Percentiles rank a stretch among this genome's conserved stretches.
These are phyloP conservation scores for Phataginus tetradactyla DNA, from an alignment of 2,797 vertebrate species.

Conservation along the genomic window DNA sequence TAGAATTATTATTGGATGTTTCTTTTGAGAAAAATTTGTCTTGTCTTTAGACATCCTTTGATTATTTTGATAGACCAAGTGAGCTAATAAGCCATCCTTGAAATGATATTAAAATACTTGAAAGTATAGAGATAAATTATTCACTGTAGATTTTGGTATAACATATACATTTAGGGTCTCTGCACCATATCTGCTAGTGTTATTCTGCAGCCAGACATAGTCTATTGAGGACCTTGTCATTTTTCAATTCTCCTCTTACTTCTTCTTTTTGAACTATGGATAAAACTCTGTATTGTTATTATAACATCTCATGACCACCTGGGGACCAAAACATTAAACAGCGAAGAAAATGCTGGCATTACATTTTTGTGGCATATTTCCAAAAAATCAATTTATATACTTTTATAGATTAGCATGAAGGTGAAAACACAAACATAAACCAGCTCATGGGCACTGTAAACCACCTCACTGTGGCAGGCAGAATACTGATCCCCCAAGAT, in stretches of 20 bases:
- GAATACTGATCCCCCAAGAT: background rate
- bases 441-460: background rate
- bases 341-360: background rate
- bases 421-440: background rate
- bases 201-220: background rate
- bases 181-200: background rate
- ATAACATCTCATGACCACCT: background rate
- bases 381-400: background rate
- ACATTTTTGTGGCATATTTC: background rate
- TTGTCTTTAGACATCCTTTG: background rate
- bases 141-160: background rate
- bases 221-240: rapidly evolving
- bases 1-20: background rate
- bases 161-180: background rate
- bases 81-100: background rate
- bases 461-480: too few relatives aligned
- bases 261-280: background rate
- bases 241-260: background rate
- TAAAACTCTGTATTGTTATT: background rate
- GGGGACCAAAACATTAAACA: background rate
- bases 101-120: background rate
- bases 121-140: background rate
- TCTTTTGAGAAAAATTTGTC: background rate
- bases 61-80: background rate
- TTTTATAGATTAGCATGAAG: background rate